Evolutionary conservation across 2,797 vertebrate species (phyloP), one percentile per base, ranked within the genome.

Genomic region (Phoebastria nigripes): DNA sequence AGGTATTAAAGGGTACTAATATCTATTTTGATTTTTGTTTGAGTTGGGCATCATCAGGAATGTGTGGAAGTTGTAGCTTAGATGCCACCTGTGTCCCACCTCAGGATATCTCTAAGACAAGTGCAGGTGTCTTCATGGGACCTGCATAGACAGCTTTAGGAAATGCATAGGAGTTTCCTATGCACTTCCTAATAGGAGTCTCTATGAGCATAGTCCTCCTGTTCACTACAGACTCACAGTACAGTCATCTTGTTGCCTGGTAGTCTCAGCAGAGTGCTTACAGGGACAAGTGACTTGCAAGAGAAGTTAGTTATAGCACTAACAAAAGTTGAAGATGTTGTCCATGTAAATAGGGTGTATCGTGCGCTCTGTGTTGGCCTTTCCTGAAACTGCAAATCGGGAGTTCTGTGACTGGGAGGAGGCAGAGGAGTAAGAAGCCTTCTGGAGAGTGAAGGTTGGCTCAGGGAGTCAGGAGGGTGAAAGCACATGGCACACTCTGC

Each of bases 131-230:
- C 58, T 56, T 41, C 22, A 8, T 8, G 22, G 46, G 37, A 24
- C 41, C 47, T 44, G 20, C 24, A 13, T 1, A 16, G 56, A 21
- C 39, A 59, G 54, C 44, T 65, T 63, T 39, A 33, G 74, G 42
- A 74, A 47, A 11, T 6, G 22, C 1, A 0, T 3, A 6, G 49
- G 11, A 13, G 29, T 66, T 7, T 58, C 26, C 8, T 69, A 1
- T 54, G 52, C 29, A 1, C 25, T 42, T 65, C n/a, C 25, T 28
- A 2, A 3, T 4, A 12, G 35, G 17, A 52, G 9, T 49, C 2
- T 44, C 11, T 11, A 0, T 19, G 24, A 52, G 28, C 0, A 0
- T 19, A 6, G 35, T 39, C 26, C 33, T 77, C 24, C 61, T 70
- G 41, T 37, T 65, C 0, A 0, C 52, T 49, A 3, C 24, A 59